Conservation (phyloP, 92 coral and sea anemone genomes). For the Paramuricea clavata region DNA sequence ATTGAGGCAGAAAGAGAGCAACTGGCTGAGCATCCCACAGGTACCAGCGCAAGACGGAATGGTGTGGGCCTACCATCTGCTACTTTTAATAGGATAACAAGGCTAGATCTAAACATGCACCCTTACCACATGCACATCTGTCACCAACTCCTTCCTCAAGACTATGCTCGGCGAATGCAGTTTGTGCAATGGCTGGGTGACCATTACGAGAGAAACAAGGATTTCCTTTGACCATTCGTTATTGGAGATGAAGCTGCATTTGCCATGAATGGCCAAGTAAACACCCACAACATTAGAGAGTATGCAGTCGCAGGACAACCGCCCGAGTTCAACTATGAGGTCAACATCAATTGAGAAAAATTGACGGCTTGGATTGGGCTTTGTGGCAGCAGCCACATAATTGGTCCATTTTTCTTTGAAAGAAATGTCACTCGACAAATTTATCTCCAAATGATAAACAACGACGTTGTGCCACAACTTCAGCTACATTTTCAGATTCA, state of each 20-base stretch:
- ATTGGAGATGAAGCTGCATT: too few relatives aligned
- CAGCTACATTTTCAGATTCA: background rate
- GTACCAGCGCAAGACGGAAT: conserved; percentile 31
- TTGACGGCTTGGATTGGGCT: background rate
- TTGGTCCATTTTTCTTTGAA: background rate
- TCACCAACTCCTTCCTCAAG: background rate
- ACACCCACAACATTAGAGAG: too few relatives aligned
- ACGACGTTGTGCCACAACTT: too few relatives aligned
- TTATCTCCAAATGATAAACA: too few relatives aligned
- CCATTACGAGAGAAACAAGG: too few relatives aligned
- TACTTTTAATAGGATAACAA: conserved; percentile 16
- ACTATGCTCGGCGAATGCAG: too few relatives aligned
- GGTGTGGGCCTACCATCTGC: background rate
- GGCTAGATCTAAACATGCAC: conserved; percentile 6
- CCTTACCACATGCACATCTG: background rate
- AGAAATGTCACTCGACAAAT: conserved; percentile 10
- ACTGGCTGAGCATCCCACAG: background rate
- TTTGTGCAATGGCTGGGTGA: too few relatives aligned
- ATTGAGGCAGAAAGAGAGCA: background rate
- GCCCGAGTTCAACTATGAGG: too few relatives aligned
- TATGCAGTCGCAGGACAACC: too few relatives aligned
- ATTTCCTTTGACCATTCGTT: too few relatives aligned
- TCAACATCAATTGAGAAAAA: background rate
- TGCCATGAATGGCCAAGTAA: too few relatives aligned
- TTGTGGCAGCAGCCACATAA: background rate